Evolutionary conservation across 2,113 vertebrate genomes (phyloP).

Genomic region (Hemicordylus capensis): DNA sequence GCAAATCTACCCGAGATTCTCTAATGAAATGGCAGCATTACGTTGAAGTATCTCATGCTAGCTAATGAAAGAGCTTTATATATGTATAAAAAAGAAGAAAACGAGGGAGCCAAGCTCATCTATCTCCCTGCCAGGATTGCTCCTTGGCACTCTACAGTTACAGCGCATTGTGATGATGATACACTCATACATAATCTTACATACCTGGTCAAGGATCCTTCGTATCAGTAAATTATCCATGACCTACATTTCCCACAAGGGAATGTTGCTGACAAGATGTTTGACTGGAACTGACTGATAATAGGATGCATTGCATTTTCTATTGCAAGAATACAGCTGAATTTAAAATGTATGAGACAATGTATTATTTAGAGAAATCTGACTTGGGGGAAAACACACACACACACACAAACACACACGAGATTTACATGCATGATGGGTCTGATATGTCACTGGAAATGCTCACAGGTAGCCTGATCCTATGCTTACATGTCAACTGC

Average conservation of each 20-base stretch:
- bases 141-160: slow-evolving; percentile 40
- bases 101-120: slow-evolving; percentile 14
- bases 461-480: neutral
- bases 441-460: slow-evolving; percentile 2
- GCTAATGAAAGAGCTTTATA: slow-evolving; percentile 16
- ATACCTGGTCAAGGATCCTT: slow-evolving; percentile 20
- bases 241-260: slow-evolving; percentile 40
- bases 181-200: slow-evolving; percentile 2
- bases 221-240: slow-evolving; percentile 35
- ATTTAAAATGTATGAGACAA: slow-evolving; percentile 57
- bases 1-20: slow-evolving; percentile 55
- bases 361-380: slow-evolving; percentile 47
- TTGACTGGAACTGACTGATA: slow-evolving; percentile 52
- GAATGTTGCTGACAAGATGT: slow-evolving; percentile 27
- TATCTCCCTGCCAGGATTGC: neutral
- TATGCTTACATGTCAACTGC: neutral
- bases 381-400: neutral
- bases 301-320: slow-evolving; percentile 42
- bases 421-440: slow-evolving; percentile 23
- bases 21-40: slow-evolving; percentile 41
- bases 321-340: slow-evolving; percentile 47
- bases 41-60: slow-evolving; percentile 31
- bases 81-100: neutral
- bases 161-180: slow-evolving; percentile 10
- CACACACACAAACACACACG: too few relatives aligned